phyloP scores from a whole-genome alignment of 2,797 vertebrate genomes.

The Chelon auratus region DNA sequence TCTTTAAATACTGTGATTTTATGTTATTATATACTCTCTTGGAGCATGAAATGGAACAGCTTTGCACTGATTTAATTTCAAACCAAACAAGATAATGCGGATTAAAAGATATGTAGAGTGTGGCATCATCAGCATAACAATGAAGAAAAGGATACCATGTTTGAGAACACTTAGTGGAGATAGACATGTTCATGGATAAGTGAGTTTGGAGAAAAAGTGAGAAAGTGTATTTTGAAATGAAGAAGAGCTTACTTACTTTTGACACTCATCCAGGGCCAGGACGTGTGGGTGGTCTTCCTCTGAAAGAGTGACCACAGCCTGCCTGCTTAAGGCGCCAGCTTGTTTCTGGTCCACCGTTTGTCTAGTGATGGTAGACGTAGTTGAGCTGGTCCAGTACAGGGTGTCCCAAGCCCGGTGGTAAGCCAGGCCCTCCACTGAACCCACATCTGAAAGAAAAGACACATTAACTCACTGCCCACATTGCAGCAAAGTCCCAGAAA shows the following conservation, averaged over 20 bases:
- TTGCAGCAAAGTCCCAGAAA: background rate
- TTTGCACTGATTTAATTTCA: background rate
- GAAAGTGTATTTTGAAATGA: background rate
- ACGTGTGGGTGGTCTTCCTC: conserved; percentile 97
- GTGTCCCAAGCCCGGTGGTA: conserved; percentile 96
- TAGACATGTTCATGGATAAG: background rate
- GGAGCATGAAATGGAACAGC: background rate
- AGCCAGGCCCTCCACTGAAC: conserved; percentile 96
- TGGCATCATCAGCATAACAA: background rate
- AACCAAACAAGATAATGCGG: background rate
- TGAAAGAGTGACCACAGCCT: conserved; percentile 93
- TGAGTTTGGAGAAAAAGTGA: background rate
- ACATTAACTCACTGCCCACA: background rate
- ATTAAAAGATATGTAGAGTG: background rate
- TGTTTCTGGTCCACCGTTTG: conserved; percentile 91
- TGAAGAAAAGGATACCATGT: background rate
- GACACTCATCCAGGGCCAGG: conserved; percentile 95
- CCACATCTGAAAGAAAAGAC: conserved; percentile 88
- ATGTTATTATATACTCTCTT: background rate
- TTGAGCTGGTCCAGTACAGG: conserved; percentile 98
- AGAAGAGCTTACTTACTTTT: conserved; percentile 86
- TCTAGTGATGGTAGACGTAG: conserved; percentile 94
- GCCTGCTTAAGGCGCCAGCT: conserved; percentile 86
- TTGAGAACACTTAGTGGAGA: background rate
- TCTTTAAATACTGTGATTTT: background rate